Percentiles rank a stretch among this genome's conserved stretches.
These are phyloP conservation scores for Aurelia aurita complex sp. Pacific DNA, from an alignment of 30 jellyfish, hydroid and myxozoan genomes.

Conservation along the genomic window DNA sequence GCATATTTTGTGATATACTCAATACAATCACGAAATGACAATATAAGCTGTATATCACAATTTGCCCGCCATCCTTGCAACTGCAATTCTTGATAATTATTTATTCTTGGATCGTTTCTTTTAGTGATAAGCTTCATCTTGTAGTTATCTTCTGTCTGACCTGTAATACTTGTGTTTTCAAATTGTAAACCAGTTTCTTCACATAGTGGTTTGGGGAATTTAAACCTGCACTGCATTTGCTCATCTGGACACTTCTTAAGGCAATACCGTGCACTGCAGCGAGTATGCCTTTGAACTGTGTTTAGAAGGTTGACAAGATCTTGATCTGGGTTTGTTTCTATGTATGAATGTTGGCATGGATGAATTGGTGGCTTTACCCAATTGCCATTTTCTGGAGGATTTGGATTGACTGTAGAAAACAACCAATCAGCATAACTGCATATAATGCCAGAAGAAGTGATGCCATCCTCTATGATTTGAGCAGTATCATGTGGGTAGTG, in stretches of 20 bases:
- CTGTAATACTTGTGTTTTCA: conserved; percentile 7
- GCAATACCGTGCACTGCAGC: conserved; percentile 65
- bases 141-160: neutral
- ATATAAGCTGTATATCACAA: neutral
- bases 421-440: conserved; percentile 39
- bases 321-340: neutral
- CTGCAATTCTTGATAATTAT: neutral
- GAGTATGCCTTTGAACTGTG: conserved; percentile 36
- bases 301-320: conserved; percentile 42
- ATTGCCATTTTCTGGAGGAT: conserved; percentile 15
- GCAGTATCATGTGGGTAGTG: neutral
- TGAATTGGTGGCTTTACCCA: conserved; percentile 46
- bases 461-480: conserved; percentile 31
- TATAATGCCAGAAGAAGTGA: conserved; percentile 2
- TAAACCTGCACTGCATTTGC: conserved; percentile 24
- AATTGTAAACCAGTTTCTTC: conserved; percentile 15
- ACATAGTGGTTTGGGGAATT: conserved; percentile 20
- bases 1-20: conserved; percentile 61
- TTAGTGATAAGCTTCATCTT: conserved; percentile 17
- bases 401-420: conserved; percentile 43
- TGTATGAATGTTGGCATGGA: conserved; percentile 36
- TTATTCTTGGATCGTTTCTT: conserved; percentile 16
- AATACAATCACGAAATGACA: neutral
- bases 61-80: conserved; percentile 43
- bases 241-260: conserved; percentile 1